Conservation (phyloP, 2,113 vertebrate genomes). For the Tetraodon nigroviridis region DNA sequence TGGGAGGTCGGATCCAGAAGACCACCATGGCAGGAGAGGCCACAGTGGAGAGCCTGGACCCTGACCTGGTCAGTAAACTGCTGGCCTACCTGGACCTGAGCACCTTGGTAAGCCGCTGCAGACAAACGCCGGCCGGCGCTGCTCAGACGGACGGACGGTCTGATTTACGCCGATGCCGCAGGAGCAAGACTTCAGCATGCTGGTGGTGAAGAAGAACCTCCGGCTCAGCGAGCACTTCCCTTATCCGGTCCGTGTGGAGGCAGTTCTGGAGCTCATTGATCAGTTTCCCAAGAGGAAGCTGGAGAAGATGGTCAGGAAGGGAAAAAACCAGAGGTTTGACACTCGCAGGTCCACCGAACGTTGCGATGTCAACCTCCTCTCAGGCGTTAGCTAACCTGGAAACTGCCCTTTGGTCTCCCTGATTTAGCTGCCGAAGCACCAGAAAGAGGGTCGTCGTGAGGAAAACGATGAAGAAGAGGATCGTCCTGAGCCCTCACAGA, state of each 20-base stretch:
- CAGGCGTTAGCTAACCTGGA: background rate
- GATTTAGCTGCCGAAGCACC: constrained; percentile 59
- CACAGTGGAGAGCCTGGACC: constrained; percentile 65
- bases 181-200: constrained; percentile 72
- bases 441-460: constrained; percentile 66
- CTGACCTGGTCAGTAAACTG: constrained; percentile 69
- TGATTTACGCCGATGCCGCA: constrained; percentile 13
- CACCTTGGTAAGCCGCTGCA: constrained; percentile 34
- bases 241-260: constrained; percentile 75
- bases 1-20: constrained; percentile 73
- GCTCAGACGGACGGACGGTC: background rate
- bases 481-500: constrained; percentile 44
- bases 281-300: constrained; percentile 74
- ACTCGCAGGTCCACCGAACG: background rate
- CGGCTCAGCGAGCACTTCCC: constrained; percentile 72
- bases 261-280: constrained; percentile 75
- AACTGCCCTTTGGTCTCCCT: background rate
- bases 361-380: too few relatives aligned
- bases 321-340: constrained; percentile 13
- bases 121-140: background rate
- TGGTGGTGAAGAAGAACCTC: constrained; percentile 77
- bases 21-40: constrained; percentile 64
- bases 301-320: constrained; percentile 74
- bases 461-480: constrained; percentile 55
- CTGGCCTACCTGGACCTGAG: constrained; percentile 71